These are phyloP conservation scores for Pterois miles DNA, from an alignment of 2,797 vertebrate species.

Conservation along the genomic window DNA sequence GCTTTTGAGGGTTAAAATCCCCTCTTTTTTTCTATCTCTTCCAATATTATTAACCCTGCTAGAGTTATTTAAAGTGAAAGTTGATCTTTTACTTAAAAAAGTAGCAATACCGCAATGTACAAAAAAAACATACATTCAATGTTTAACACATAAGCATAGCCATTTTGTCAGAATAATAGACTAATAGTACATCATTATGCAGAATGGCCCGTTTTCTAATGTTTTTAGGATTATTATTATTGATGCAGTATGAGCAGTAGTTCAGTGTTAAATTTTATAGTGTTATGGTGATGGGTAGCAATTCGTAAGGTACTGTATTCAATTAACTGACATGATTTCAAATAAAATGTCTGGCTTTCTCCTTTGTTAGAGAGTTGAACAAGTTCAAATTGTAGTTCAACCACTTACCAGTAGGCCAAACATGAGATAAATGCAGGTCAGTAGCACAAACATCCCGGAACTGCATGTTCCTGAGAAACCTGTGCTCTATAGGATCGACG, in stretches of 20 bases:
- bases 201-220: no score
- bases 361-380: not conserved
- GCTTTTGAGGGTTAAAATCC: not conserved
- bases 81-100: not conserved
- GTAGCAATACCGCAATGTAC: not conserved
- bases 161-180: not conserved
- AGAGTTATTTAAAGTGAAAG: not conserved
- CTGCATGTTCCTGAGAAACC: not conserved
- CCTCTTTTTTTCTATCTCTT: not conserved
- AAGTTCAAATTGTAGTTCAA: constrained; percentile 61
- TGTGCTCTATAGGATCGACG: no score
- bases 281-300: no score
- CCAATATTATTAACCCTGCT: not conserved
- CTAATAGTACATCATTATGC: not conserved
- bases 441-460: constrained; percentile 53
- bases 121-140: not conserved
- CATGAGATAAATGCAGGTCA: constrained; percentile 58
- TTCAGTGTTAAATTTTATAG: not conserved
- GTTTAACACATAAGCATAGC: not conserved
- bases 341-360: not conserved
- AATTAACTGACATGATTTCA: not conserved
- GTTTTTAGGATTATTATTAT: not conserved
- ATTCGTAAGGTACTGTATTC: no score
- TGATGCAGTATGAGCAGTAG: not conserved
- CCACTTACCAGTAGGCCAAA: constrained; percentile 39